Percentiles rank a stretch among this genome's conserved stretches.
phyloP scores from a whole-genome alignment of 1,140 invertebrate genomes.

The Nasonia vitripennis region DNA sequence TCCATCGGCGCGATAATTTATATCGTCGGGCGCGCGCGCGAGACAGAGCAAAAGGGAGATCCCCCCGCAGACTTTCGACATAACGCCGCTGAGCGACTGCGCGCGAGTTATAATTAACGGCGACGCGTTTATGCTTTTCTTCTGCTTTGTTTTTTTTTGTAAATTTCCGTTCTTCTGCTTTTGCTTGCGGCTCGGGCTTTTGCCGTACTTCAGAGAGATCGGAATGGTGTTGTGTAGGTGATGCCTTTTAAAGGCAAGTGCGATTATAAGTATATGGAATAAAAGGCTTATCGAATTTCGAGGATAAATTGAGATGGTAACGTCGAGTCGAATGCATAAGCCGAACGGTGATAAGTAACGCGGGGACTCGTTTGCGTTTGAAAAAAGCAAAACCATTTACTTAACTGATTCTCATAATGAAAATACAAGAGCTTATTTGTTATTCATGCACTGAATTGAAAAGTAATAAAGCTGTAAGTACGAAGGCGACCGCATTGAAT shows the following conservation, averaged over 20 bases:
- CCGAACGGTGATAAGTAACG: no score
- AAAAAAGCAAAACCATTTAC: no score
- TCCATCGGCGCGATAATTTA: slow-evolving; percentile 49
- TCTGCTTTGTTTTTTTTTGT: not conserved
- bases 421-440: no score
- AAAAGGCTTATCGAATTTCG: not conserved
- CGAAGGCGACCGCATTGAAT: not conserved
- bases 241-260: no score
- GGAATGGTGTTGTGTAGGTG: no score
- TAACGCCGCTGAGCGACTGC: not conserved
- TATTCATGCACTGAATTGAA: no score
- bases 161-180: no score
- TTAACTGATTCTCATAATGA: no score
- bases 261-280: not conserved
- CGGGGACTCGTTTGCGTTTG: no score
- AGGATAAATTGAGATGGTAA: not conserved
- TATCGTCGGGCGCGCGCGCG: slow-evolving; percentile 20
- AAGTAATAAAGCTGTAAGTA: no score
- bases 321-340: no score
- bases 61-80: slow-evolving; percentile 1
- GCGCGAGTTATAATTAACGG: slow-evolving; percentile 47
- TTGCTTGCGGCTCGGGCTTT: not conserved
- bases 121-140: slow-evolving; percentile 32
- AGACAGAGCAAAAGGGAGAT: slow-evolving; percentile 3
- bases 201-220: not conserved